phyloP scores from a whole-genome alignment of 2,113 vertebrate genomes.

The Lophius piscatorius region DNA sequence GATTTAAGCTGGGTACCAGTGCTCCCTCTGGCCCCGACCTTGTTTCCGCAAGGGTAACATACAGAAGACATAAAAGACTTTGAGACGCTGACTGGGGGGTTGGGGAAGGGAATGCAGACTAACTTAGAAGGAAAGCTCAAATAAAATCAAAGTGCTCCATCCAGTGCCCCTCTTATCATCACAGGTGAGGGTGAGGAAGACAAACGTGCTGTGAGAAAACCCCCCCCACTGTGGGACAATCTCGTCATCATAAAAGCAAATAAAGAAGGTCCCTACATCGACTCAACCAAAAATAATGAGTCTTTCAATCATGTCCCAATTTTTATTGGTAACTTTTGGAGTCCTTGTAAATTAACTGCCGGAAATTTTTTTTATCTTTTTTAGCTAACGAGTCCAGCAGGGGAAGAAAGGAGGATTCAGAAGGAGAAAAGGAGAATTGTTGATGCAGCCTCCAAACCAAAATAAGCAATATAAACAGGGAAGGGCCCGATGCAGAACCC shows the following conservation, averaged over 20 bases:
- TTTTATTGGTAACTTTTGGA: constrained; percentile 55
- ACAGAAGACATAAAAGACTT: constrained; percentile 77
- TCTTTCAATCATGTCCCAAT: constrained; percentile 35
- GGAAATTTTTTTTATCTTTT: constrained; percentile 62
- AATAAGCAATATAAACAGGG: constrained; percentile 8
- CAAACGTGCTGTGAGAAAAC: constrained; percentile 34
- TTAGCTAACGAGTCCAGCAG: constrained; percentile 34
- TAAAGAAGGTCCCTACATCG: too few relatives aligned
- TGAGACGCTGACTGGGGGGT: constrained; percentile 73
- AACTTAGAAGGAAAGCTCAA: constrained; percentile 62
- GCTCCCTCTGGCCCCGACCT: too few relatives aligned
- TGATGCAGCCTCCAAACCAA: constrained; percentile 32
- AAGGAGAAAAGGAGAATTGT: constrained; percentile 24
- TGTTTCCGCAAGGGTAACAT: constrained; percentile 76
- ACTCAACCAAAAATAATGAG: too few relatives aligned
- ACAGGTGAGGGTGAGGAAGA: constrained; percentile 50
- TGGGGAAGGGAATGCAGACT: constrained; percentile 66
- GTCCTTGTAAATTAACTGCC: constrained; percentile 75
- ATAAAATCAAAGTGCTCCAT: constrained; percentile 76
- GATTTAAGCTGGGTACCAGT: too few relatives aligned
- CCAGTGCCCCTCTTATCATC: constrained; percentile 81
- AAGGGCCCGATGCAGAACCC: constrained; percentile 7
- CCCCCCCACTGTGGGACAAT: constrained; percentile 36
- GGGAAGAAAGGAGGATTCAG: constrained; percentile 22
- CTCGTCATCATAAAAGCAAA: constrained; percentile 33